Conservation (phyloP, 2,888 invertebrate species). For the Idaea aversata region DNA sequence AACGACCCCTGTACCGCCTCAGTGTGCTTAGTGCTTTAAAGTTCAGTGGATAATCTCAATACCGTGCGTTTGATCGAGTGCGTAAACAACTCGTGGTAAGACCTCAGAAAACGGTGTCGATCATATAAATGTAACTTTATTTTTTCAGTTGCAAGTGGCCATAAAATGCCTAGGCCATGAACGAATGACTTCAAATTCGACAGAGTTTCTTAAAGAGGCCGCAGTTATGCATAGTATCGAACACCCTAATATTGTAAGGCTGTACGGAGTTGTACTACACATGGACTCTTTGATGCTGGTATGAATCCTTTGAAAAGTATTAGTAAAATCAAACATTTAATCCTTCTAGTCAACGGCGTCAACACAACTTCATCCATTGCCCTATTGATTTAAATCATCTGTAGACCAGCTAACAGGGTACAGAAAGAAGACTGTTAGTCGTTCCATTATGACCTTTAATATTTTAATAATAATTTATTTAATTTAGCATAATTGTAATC, state of each 20-base stretch:
- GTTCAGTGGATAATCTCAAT: no score
- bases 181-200: conserved; percentile 96
- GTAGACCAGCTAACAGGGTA: no score
- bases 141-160: conserved; percentile 92
- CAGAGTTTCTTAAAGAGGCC: conserved; percentile 98
- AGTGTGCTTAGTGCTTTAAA: no score
- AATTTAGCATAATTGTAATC: no score
- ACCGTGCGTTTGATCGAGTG: no score
- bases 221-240: conserved; percentile 99
- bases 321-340: neutral
- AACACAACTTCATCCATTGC: no score
- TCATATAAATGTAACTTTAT: conserved; percentile 4
- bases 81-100: neutral
- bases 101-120: neutral
- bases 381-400: no score
- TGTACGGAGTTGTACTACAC: conserved; percentile 98
- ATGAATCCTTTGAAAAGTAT: conserved; percentile 25
- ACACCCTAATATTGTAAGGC: conserved; percentile 97
- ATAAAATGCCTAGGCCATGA: conserved; percentile 97
- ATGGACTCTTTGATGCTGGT: conserved; percentile 90
- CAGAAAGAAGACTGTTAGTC: no score
- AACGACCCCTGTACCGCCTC: no score
- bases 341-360: no score
- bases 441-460: no score
- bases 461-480: no score